These are phyloP conservation scores for Spodoptera exigua DNA, from an alignment of 2,888 invertebrate species.

Conservation along the genomic window DNA sequence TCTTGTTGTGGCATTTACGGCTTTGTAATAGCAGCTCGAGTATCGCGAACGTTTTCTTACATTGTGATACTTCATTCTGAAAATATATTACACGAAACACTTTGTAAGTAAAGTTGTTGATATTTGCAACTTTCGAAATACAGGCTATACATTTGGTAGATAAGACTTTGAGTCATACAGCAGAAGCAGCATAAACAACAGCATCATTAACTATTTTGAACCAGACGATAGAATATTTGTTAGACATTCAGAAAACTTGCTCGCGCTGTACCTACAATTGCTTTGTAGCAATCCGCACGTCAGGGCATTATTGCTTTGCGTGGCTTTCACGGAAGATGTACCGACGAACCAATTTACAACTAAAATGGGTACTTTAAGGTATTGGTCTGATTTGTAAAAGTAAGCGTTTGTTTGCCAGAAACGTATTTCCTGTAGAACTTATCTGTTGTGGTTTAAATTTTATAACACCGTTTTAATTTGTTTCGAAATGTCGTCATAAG, in stretches of 20 bases:
- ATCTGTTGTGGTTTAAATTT: no score
- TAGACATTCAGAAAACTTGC: constrained; percentile 13
- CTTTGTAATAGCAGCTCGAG: constrained; percentile 49
- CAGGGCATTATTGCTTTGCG: constrained; percentile 31
- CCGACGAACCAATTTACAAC: constrained; percentile 9
- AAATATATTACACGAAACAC: constrained; percentile 26
- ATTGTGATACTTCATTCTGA: constrained; percentile 32
- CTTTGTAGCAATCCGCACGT: constrained; percentile 39
- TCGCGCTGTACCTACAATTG: constrained; percentile 32
- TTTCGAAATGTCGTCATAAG: no score
- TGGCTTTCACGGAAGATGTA: constrained; percentile 20
- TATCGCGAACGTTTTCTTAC: constrained; percentile 34
- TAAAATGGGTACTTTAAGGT: not conserved
- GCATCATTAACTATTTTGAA: constrained; percentile 18
- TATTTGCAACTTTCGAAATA: no score
- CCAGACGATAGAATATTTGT: constrained; percentile 9
- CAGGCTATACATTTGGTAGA: no score
- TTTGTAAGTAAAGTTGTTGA: not conserved
- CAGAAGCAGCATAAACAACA: constrained; percentile 2
- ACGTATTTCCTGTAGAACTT: no score
- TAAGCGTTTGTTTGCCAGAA: no score
- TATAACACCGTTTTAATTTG: no score
- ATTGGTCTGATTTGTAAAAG: no score
- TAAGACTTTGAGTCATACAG: not conserved
- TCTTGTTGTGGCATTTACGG: constrained; percentile 56